These are phyloP conservation scores for Plestiodon gilberti DNA, from an alignment of 2,113 vertebrate species.

Conservation along the genomic window DNA sequence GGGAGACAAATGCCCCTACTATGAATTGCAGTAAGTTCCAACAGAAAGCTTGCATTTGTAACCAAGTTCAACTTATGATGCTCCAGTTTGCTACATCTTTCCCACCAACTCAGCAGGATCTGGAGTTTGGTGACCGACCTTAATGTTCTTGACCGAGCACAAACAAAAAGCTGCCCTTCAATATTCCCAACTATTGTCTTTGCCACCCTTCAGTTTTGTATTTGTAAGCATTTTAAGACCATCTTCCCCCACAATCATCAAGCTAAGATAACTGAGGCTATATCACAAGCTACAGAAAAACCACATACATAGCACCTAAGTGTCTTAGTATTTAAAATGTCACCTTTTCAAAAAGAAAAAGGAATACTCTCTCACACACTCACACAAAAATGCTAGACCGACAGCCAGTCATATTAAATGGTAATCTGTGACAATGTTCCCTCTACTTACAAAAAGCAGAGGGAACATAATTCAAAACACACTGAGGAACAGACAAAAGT, in stretches of 20 bases:
- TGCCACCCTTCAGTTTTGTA: not conserved
- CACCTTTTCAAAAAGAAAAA: not conserved
- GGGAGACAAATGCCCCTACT: not conserved
- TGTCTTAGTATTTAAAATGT: not conserved
- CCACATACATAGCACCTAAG: not conserved
- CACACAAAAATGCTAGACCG: too few relatives aligned
- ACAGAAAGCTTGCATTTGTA: not conserved
- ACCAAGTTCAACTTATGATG: not conserved
- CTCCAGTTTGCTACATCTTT: not conserved
- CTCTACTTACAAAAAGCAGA: not conserved
- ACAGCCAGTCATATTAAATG: slow-evolving; percentile 3
- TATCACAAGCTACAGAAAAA: not conserved
- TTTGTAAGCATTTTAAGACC: not conserved
- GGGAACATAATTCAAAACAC: not conserved
- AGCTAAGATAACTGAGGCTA: not conserved
- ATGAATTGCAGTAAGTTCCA: not conserved
- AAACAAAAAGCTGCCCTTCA: slow-evolving; percentile 5
- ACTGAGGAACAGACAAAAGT: not conserved
- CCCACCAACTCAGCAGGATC: not conserved
- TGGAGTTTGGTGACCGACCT: not conserved
- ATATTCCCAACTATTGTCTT: not conserved
- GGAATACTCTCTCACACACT: too few relatives aligned
- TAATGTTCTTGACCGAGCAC: not conserved
- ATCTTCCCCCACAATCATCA: not conserved
- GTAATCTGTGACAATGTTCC: not conserved